Percentiles rank a stretch among this genome's conserved stretches.
phyloP scores from a whole-genome alignment of 1,140 invertebrate species.

The Pectinophora gossypiella region DNA sequence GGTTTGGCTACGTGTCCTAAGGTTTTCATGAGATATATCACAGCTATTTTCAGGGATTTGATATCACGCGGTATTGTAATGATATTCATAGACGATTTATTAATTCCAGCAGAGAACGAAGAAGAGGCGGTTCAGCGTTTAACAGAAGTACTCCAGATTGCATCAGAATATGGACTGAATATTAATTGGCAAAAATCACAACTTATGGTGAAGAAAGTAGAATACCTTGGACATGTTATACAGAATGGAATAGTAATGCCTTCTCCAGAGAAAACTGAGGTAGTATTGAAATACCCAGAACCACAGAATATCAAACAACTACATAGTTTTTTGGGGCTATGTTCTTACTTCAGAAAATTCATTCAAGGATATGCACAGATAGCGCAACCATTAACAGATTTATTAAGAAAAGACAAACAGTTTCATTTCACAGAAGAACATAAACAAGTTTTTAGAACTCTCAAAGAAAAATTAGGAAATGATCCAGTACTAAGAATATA shows the following conservation, averaged over 20 bases:
- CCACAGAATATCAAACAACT: conserved; percentile 3
- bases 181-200: conserved; percentile 5
- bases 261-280: conserved; percentile 5
- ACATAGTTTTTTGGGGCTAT: conserved; percentile 1
- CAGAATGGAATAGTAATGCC: background rate
- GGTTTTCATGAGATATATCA: conserved; percentile 5
- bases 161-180: too few species aligned
- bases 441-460: background rate
- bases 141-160: background rate
- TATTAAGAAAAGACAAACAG: background rate
- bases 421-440: background rate
- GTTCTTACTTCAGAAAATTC: conserved; percentile 8
- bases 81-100: conserved; percentile 5
- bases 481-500: background rate
- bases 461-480: background rate
- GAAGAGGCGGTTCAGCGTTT: background rate
- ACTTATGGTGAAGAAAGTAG: background rate
- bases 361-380: conserved; percentile 6
- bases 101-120: conserved; percentile 2
- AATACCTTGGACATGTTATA: background rate
- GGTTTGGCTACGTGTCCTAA: conserved; percentile 4
- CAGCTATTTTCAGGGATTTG: background rate
- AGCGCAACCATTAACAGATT: conserved; percentile 4
- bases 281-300: background rate
- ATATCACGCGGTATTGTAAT: background rate